Conservation (phyloP, 2,113 vertebrate genomes). For the Phyllostomus discolor region DNA sequence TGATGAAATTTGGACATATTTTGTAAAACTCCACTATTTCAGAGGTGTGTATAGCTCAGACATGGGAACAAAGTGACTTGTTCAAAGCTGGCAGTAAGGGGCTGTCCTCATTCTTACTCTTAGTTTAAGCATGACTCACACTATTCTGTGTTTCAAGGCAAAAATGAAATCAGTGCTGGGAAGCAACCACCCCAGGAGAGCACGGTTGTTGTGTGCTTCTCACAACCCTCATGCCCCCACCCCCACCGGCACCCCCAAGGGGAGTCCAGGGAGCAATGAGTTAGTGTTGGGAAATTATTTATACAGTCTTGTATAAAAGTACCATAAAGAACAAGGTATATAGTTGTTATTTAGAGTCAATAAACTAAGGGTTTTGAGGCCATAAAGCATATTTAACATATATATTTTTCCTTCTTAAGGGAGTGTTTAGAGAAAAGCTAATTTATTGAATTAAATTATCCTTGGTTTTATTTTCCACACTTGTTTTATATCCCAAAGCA, state of each 20-base stretch:
- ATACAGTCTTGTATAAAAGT: neutral
- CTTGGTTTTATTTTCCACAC: constrained; percentile 25
- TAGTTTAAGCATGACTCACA: constrained; percentile 1
- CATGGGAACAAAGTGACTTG: constrained; percentile 38
- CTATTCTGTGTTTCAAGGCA: constrained; percentile 44
- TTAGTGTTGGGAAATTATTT: constrained; percentile 20
- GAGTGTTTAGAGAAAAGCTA: constrained; percentile 29
- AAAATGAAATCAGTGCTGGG: constrained; percentile 60
- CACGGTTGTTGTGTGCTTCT: neutral
- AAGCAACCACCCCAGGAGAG: neutral
- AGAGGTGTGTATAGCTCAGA: constrained; percentile 35
- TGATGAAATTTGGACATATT: constrained; percentile 46
- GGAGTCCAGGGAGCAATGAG: constrained; percentile 21
- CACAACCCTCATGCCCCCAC: neutral
- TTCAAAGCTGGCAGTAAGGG: constrained; percentile 39
- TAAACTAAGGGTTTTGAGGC: constrained; percentile 33
- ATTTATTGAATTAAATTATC: constrained; percentile 56
- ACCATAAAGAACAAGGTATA: neutral
- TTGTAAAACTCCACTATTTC: constrained; percentile 27
- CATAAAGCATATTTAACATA: constrained; percentile 43
- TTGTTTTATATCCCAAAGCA: constrained; percentile 59
- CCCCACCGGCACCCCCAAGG: neutral
- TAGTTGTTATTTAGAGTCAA: constrained; percentile 36
- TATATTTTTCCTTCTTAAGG: constrained; percentile 38
- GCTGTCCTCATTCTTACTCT: neutral